Base-by-base conservation (phyloP, 2,797 vertebrate genomes). In the Tinamus major region DNA sequence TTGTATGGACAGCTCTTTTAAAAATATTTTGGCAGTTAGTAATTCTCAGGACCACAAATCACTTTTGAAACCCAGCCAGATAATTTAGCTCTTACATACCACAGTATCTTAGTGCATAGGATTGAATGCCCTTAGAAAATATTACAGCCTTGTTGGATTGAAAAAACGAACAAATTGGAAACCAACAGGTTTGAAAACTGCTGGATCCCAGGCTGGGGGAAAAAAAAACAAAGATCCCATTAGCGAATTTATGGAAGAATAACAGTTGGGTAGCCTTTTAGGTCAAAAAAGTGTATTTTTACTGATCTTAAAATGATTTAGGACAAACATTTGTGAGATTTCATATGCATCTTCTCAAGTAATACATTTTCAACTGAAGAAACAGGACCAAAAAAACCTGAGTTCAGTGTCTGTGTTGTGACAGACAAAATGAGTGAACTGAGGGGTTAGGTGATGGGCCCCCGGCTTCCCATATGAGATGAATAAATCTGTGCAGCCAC, bases 71-170 rank as follows among this genome's bases (percentile, higher is more conserved):
- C 26, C 42, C 35, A 85, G 75, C 58, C 79, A 90, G 51, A 80
- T 86, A 89, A 95, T 82, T 92, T 58, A 71, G 69, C 33, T 63
- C 10, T 81, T 56, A 44, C 81, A 86, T 85, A 88, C 53, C 85
- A 64, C 75, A 64, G 2, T 75, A 41, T 79, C 68, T 90, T 92
- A 89, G 48, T 35, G 87, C 90, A 94, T 89, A 79, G 84, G 37
- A 59, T 83, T 94, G 78, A 92, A 90, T 59, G 76, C 27, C 63
- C 48, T 74, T 48, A 88, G 89, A 55, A 96, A 93, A 86, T 77
- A 85, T 85, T 83, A 78, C 4, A 4, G 51, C 56, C 92, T 87
- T 85, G 18, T 56, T 85, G 63, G 33, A 48, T 37, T 62, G 86
- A 91, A 88, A 89, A 86, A 72, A 67, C 12, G 26, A 91, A 19